Percentiles rank a stretch among this genome's conserved stretches.
phyloP scores from a whole-genome alignment of 2,888 invertebrate genomes.

The Mycalesis mineus region DNA sequence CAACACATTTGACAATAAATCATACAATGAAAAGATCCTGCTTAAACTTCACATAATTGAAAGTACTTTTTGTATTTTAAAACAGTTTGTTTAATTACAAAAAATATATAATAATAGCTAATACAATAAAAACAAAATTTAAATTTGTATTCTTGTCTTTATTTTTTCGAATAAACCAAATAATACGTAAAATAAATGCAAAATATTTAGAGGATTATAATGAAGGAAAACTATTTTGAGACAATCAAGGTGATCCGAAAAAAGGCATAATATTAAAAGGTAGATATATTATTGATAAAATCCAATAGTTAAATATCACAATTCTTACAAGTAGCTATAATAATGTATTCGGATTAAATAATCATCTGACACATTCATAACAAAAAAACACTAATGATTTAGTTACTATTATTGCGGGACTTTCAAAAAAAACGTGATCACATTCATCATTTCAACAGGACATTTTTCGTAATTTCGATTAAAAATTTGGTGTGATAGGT shows the following conservation, averaged over 20 bases:
- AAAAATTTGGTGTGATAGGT: no score
- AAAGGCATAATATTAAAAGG: neutral
- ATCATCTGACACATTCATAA: slow-evolving; percentile 6
- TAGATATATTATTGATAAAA: slow-evolving; percentile 1
- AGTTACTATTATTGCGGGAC: neutral
- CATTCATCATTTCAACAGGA: no score
- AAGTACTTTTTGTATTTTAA: no score
- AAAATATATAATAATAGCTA: no score
- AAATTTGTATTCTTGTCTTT: no score
- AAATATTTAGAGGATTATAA: neutral
- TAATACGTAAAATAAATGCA: neutral
- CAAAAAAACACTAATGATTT: slow-evolving; percentile 5
- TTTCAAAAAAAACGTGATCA: neutral
- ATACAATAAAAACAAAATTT: no score
- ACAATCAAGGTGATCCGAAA: neutral
- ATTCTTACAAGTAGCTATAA: slow-evolving; percentile 7
- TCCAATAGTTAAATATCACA: slow-evolving; percentile 19
- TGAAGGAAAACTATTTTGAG: neutral
- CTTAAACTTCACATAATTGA: no score
- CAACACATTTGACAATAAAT: neutral
- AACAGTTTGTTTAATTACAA: no score
- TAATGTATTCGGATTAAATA: neutral
- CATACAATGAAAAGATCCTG: no score
- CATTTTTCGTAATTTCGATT: no score
- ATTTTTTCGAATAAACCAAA: neutral